A percentile compares a stretch with the other conserved stretches of the same genome.
Conservation (phyloP, 2,113 vertebrate species). For the Pseudopipra pipra region DNA sequence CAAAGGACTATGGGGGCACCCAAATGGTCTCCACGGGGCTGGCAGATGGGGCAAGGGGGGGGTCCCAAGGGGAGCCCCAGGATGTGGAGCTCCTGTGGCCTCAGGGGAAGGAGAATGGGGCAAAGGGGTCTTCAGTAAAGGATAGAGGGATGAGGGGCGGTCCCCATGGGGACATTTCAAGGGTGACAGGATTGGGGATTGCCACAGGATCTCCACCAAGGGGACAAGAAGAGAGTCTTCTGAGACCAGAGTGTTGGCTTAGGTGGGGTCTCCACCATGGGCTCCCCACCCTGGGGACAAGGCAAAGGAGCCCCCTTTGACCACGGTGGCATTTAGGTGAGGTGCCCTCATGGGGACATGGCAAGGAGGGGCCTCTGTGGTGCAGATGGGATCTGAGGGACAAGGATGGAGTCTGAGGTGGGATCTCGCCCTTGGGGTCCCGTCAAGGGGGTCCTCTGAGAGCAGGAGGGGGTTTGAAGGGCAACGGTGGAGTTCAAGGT, state of each 20-base stretch:
- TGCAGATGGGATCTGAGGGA: neutral
- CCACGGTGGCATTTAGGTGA: neutral
- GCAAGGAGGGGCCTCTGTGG: neutral
- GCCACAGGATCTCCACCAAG: too few species aligned
- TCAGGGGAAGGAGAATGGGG: neutral
- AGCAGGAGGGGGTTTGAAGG: neutral
- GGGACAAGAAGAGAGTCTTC: neutral
- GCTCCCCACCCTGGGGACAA: fast-evolving
- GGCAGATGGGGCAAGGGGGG: neutral
- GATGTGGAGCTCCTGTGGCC: neutral
- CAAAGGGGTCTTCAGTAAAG: neutral
- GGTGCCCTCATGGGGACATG: neutral
- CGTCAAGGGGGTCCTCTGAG: neutral
- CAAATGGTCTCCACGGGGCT: fast-evolving
- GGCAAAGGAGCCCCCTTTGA: neutral
- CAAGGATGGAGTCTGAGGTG: neutral
- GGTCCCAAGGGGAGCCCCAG: neutral
- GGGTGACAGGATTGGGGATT: neutral
- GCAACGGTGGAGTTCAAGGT: neutral
- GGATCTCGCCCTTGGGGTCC: neutral
- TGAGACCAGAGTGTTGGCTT: neutral
- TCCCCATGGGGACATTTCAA: neutral
- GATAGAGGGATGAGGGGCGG: too few species aligned
- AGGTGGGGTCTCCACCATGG: neutral
- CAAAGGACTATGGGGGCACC: fast-evolving